A percentile compares a stretch with the other conserved stretches of the same genome.
Conservation (phyloP, 2,113 vertebrate species). For the Myotis brandtii region DNA sequence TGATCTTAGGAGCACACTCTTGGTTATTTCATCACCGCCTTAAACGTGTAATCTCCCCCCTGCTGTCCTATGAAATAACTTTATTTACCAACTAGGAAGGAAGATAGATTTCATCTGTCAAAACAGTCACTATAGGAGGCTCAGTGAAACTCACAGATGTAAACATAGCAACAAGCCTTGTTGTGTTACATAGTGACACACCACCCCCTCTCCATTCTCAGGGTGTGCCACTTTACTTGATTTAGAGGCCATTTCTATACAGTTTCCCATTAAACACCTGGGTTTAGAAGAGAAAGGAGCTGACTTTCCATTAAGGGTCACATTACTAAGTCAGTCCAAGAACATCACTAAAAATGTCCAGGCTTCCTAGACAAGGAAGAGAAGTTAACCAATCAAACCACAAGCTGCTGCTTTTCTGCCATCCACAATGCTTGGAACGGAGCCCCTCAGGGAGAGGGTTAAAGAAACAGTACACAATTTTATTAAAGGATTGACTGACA, state of each 20-base stretch:
- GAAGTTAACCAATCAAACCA: neutral
- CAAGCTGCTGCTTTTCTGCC: neutral
- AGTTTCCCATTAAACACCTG: slow-evolving; percentile 14
- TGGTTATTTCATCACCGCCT: neutral
- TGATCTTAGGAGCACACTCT: neutral
- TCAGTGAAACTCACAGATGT: slow-evolving; percentile 59
- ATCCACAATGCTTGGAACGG: neutral
- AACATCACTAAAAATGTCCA: neutral
- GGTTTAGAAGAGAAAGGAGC: neutral
- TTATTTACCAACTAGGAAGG: slow-evolving; percentile 42
- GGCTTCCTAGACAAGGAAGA: neutral
- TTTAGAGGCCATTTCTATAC: neutral
- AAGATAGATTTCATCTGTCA: slow-evolving; percentile 69
- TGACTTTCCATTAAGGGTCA: neutral
- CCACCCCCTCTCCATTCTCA: neutral
- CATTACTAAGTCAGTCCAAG: slow-evolving; percentile 17
- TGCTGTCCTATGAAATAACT: neutral
- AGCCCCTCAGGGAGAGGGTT: neutral
- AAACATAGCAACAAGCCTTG: slow-evolving; percentile 45
- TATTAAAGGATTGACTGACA: neutral
- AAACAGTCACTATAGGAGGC: neutral
- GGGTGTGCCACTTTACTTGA: neutral
- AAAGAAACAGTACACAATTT: neutral
- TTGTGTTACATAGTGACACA: neutral
- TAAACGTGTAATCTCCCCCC: slow-evolving; percentile 1